Evolutionary conservation across 2,113 vertebrate species (phyloP).

Genomic region (Lamprotornis superbus): DNA sequence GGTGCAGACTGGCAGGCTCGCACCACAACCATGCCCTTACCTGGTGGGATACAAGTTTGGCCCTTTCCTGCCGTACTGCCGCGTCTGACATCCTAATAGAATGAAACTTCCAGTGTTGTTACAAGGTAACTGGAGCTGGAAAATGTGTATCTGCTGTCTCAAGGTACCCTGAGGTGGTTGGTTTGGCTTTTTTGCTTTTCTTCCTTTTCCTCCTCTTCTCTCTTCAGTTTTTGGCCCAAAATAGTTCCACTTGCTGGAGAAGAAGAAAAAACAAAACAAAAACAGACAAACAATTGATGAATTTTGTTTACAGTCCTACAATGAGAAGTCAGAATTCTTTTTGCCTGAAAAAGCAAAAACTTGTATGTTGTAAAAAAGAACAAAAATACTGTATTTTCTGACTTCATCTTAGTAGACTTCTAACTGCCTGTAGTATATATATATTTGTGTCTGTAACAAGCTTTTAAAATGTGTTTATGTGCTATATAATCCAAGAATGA

Average conservation of each 20-base stretch:
- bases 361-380: background rate
- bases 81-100: background rate
- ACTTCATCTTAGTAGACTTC: background rate
- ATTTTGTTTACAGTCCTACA: background rate
- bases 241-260: background rate
- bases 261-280: too few species aligned
- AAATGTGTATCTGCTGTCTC: fast-evolving
- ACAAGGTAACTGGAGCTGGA: background rate
- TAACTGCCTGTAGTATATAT: background rate
- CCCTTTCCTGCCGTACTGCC: fast-evolving
- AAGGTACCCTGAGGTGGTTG: fast-evolving
- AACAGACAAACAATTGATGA: background rate
- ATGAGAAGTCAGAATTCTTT: background rate
- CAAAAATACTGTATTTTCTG: background rate
- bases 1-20: background rate
- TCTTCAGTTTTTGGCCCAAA: background rate
- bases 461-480: background rate
- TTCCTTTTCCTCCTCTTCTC: fast-evolving
- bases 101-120: too few species aligned
- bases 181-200: background rate
- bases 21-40: background rate
- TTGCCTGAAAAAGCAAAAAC: background rate
- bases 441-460: background rate
- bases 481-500: background rate
- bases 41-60: fast-evolving